Base-by-base conservation (phyloP, 2,888 invertebrate species). In the Mythimna lalbum region DNA sequence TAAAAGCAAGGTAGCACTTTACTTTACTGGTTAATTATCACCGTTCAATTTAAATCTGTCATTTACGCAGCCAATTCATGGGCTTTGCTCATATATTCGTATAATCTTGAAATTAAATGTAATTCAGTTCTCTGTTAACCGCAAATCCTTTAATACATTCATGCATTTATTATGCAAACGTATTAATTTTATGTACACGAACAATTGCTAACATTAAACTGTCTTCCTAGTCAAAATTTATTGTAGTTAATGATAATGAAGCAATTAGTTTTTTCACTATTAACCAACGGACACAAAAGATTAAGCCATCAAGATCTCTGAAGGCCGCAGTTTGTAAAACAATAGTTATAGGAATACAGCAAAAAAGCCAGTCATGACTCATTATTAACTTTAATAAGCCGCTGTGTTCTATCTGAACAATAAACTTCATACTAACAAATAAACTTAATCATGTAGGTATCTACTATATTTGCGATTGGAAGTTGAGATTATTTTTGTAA, bases 241-340 rank as follows among this genome's bases (percentile, higher is more conserved):
- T 71, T 69, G 73, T 67, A 47, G 4, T 39, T 43, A 27, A 47
- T 61, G 65, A 70, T 81, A 78, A 84, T 78, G 23, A 81, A 81
- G 81, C 77, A 67, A 82, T 84, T 74, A 52, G 69, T 81, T 83
- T 84, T 81, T 80, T 77, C 21, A 63, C 33, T 60, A 64, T 77
- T 76, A 71, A 76, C 76, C 78, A 78, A 73, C 60, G 78, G 60
- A 69, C 62, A 79, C 70, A 79, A 79, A 82, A 79, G 76, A 63
- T 84, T 78, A 79, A 82, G 76, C 66, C 73, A 79, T 81, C 81
- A 78, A 77, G 72, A 68, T 63, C 39, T 56, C 21, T 69, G 77
- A 82, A 79, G 78, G 77, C 69, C 73, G 62, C 56, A 43, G 62
- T 59, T 43, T 65, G 36, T 83, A 73, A 81, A 74, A 84, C 83